These are phyloP conservation scores for Oxyscelio sp. DNA, from an alignment of 2,888 invertebrate genomes.

Conservation along the genomic window DNA sequence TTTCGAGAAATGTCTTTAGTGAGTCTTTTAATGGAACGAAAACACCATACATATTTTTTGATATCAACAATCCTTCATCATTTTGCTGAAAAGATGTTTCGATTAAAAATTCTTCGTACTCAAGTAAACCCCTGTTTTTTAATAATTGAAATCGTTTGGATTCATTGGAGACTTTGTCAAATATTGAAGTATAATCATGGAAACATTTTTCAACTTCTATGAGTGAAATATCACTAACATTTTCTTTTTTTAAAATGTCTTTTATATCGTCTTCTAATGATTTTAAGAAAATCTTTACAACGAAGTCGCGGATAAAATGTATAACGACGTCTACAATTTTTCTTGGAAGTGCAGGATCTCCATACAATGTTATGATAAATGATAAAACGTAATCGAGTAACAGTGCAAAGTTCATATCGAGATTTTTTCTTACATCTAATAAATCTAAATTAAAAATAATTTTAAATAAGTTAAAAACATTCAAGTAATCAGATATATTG, in stretches of 20 bases:
- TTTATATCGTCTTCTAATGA: conserved; percentile 44
- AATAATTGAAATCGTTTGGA: conserved; percentile 45
- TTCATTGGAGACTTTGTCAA: conserved; percentile 40
- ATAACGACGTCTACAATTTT: conserved; percentile 43
- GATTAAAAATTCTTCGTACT: conserved; percentile 35
- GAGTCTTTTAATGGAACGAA: conserved; percentile 30
- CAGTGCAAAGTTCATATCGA: conserved; percentile 19
- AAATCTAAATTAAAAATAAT: no score
- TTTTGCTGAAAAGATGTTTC: conserved; percentile 29
- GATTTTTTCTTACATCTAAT: no score
- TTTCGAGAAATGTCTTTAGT: conserved; percentile 41
- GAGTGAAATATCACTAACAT: not conserved
- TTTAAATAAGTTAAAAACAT: no score
- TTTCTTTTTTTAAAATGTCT: conserved; percentile 31
- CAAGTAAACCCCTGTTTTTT: conserved; percentile 42
- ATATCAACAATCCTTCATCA: not conserved
- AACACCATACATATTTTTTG: conserved; percentile 15
- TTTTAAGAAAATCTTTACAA: conserved; percentile 31
- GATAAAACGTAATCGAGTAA: conserved; percentile 26
- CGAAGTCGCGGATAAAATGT: conserved; percentile 31
- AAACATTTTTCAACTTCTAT: conserved; percentile 22
- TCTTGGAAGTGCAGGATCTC: conserved; percentile 35
- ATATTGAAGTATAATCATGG: conserved; percentile 22
- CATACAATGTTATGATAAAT: conserved; percentile 35
- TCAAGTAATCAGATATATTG: no score